These are phyloP conservation scores for Austrofundulus limnaeus DNA, from an alignment of 2,113 vertebrate genomes.

Conservation along the genomic window DNA sequence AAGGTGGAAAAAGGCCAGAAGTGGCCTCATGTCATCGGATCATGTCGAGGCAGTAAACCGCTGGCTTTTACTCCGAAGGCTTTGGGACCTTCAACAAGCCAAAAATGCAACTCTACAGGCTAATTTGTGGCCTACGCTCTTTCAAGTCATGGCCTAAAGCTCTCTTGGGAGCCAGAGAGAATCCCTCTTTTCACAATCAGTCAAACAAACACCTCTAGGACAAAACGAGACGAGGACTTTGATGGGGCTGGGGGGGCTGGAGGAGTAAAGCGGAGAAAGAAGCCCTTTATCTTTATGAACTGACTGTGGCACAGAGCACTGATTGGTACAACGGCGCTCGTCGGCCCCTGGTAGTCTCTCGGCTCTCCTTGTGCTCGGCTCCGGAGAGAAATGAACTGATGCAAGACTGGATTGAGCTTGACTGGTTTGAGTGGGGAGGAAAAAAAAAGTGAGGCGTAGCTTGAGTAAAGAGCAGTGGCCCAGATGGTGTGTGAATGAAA, in stretches of 20 bases:
- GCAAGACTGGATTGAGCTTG: constrained; percentile 64
- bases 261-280: constrained; percentile 41
- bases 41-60: constrained; percentile 15
- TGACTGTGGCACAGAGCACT: constrained; percentile 58
- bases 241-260: constrained; percentile 16
- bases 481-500: constrained; percentile 17
- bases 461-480: constrained; percentile 26
- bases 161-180: constrained; percentile 28
- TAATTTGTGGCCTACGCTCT: constrained; percentile 49
- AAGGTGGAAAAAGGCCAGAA: background rate
- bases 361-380: constrained; percentile 26
- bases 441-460: constrained; percentile 46
- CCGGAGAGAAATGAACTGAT: constrained; percentile 64
- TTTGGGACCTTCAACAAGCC: constrained; percentile 16
- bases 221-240: constrained; percentile 40
- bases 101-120: constrained; percentile 26
- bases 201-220: constrained; percentile 38
- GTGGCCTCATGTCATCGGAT: constrained; percentile 20
- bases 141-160: constrained; percentile 50
- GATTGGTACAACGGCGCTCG: constrained; percentile 61
- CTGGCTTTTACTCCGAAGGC: constrained; percentile 33
- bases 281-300: constrained; percentile 68
- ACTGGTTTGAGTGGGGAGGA: constrained; percentile 41
- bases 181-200: constrained; percentile 45
- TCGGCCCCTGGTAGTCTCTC: constrained; percentile 49